Base-by-base conservation (phyloP, 2,888 invertebrate species). In the Automeris io region DNA sequence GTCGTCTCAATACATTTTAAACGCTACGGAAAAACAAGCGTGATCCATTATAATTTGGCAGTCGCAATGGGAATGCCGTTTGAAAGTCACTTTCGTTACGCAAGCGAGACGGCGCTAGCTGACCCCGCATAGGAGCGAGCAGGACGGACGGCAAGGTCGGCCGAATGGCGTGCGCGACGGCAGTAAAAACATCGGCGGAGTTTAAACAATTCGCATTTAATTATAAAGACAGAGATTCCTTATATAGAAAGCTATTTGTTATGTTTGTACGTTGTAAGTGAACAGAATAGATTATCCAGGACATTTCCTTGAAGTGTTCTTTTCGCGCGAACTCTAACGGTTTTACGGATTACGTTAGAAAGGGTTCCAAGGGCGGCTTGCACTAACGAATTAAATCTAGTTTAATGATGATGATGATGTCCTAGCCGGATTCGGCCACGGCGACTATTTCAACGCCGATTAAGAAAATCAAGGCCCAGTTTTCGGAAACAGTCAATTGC, bases 1-100 rank as follows among this genome's bases (percentile, higher is more conserved):
- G 22, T 26, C 21, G 18, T 29, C 16, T 29, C 25, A 26, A 39
- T 33, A 26, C 21, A 35, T 39, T 34, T 34, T 22, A 39, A 34
- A 33, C 33, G 29, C 33, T 39, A 34, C 34, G 26, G 34, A 45
- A 49, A 59, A 51, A 51, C 48, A 47, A 61, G 58, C 65, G 62
- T 61, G 63, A 51, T 50, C 46, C 46, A 56, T 54, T 55, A 56
- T 54, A 61, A 57, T 63, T 61, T 56, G 57, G 47, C 54, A 51
- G 51, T 49, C 50, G 55, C 53, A 59, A 61, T 52, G 54, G 53
- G 52, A 58, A 62, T 66, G 49, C 62, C 60, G 49, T 52, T 59
- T 51, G 54, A 58, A 54, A 61, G 57, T 64, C 48, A 57, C 55
- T 58, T 60, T 57, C 51, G 33, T 43, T 51, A 25, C 45, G 29